A percentile compares a stretch with the other conserved stretches of the same genome.
Evolutionary conservation across 1,140 invertebrate species (phyloP).

Genomic region (Zaprionus ornatus): DNA sequence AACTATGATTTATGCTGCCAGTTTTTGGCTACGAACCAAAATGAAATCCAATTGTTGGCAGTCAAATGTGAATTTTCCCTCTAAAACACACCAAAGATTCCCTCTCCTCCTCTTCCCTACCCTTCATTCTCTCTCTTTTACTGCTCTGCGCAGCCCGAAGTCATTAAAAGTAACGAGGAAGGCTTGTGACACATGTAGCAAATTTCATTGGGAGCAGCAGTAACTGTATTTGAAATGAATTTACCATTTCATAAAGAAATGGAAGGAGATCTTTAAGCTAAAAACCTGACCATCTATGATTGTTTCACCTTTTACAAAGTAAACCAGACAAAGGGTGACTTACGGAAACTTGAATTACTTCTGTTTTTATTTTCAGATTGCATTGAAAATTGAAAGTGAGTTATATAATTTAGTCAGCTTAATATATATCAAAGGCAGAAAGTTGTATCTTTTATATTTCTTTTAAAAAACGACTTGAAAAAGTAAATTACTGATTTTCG

Average conservation of each 20-base stretch:
- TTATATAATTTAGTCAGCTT: too few species aligned
- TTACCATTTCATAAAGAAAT: not conserved
- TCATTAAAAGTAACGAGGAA: not conserved
- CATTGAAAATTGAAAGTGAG: too few species aligned
- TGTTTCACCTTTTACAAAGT: not conserved
- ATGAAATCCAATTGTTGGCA: slow-evolving; percentile 41
- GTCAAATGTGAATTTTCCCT: not conserved
- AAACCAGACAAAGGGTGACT: too few species aligned
- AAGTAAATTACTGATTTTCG: too few species aligned
- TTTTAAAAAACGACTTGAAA: too few species aligned
- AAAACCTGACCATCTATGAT: not conserved
- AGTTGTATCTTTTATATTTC: too few species aligned
- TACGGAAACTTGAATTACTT: too few species aligned
- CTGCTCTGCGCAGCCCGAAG: not conserved
- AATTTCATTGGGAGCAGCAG: not conserved
- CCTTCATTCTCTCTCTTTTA: not conserved
- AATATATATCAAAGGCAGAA: too few species aligned
- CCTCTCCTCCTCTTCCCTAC: not conserved
- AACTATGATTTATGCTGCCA: slow-evolving; percentile 58
- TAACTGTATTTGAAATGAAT: not conserved
- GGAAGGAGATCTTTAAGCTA: not conserved
- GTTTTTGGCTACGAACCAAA: slow-evolving; percentile 42
- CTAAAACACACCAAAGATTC: not conserved
- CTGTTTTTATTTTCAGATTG: too few species aligned
- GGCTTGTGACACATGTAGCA: not conserved